A percentile compares a stretch with the other conserved stretches of the same genome.
phyloP scores from a whole-genome alignment of 2,888 invertebrate genomes.

The Oxystoma pomonae region DNA sequence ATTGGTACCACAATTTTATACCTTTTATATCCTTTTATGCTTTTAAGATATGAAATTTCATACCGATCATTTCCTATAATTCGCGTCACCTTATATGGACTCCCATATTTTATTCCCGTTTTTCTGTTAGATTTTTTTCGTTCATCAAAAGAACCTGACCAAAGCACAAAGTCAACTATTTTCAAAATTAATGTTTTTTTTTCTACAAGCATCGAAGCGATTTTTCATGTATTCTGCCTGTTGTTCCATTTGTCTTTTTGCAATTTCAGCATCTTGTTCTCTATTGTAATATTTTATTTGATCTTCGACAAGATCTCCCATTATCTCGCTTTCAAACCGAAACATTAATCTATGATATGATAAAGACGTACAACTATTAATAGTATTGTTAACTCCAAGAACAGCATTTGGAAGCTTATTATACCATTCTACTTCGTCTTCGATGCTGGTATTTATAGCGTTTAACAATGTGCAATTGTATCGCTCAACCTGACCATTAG shows the following conservation, averaged over 20 bases:
- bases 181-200: constrained; percentile 2
- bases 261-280: background rate
- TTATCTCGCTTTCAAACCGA: constrained; percentile 1
- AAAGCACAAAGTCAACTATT: constrained; percentile 5
- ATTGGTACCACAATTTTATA: no score
- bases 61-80: constrained; percentile 8
- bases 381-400: constrained; percentile 11
- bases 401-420: constrained; percentile 5
- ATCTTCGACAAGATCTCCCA: background rate
- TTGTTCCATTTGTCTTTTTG: background rate
- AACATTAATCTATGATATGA: constrained; percentile 14
- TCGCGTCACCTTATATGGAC: constrained; percentile 1
- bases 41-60: constrained; percentile 2
- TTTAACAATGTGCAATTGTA: constrained; percentile 10
- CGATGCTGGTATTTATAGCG: constrained; percentile 7
- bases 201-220: constrained; percentile 1
- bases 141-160: background rate
- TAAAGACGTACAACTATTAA: constrained; percentile 9
- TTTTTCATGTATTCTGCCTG: constrained; percentile 4
- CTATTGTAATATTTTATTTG: background rate
- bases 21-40: constrained; percentile 10
- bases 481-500: no score
- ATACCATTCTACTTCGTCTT: constrained; percentile 12
- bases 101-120: constrained; percentile 4
- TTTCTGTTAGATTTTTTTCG: constrained; percentile 3